phyloP scores from a whole-genome alignment of 2,113 vertebrate species.

The Sisor rabdophorus region DNA sequence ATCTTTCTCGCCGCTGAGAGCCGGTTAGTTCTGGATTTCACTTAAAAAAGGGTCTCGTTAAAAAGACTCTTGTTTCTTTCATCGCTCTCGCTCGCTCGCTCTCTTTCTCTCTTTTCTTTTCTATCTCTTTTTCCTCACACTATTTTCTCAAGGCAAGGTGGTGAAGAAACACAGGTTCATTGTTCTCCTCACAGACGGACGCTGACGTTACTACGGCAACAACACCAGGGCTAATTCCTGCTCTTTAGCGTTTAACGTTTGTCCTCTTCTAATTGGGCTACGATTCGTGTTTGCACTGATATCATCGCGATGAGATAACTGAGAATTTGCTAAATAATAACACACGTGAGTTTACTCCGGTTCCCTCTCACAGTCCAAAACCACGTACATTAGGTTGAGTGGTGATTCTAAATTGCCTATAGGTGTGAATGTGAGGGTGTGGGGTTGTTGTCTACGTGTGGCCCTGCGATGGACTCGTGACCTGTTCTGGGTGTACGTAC shows the following conservation, averaged over 20 bases:
- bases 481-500: too few species aligned
- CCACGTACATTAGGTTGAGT: too few species aligned
- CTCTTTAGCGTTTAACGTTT: conserved; percentile 90
- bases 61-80: conserved; percentile 88
- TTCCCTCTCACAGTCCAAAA: too few species aligned
- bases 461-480: too few species aligned
- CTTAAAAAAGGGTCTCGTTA: conserved; percentile 89
- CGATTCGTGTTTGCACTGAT: conserved; percentile 88
- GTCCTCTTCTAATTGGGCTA: conserved; percentile 88
- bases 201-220: conserved; percentile 99
- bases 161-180: conserved; percentile 94
- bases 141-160: conserved; percentile 90
- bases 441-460: too few species aligned
- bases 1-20: conserved; percentile 80
- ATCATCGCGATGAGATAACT: conserved; percentile 96
- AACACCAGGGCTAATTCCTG: conserved; percentile 82
- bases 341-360: conserved; percentile 83
- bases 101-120: conserved; percentile 75
- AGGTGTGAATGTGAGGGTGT: too few species aligned
- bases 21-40: conserved; percentile 88
- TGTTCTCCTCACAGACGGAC: conserved; percentile 94
- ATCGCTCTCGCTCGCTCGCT: conserved; percentile 78
- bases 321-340: conserved; percentile 97
- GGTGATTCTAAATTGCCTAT: too few species aligned
- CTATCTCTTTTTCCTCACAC: conserved; percentile 66